These are phyloP conservation scores for Augochlorella aurata DNA, from an alignment of 2,888 invertebrate genomes.

Conservation along the genomic window DNA sequence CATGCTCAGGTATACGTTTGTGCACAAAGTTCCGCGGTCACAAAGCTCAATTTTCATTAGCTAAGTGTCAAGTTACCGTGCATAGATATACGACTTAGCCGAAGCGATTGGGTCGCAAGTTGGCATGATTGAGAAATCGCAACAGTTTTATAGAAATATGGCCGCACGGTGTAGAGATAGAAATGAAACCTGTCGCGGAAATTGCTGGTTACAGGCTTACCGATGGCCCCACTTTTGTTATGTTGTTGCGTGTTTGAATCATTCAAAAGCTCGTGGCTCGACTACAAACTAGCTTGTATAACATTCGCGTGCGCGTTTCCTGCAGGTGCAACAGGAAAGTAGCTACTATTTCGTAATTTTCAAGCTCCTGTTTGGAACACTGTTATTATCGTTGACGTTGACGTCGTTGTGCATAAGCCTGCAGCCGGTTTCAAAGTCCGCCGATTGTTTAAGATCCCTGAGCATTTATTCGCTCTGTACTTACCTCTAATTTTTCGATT, in stretches of 20 bases:
- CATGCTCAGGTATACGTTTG: background rate
- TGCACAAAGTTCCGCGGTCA: background rate
- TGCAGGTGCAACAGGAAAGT: background rate
- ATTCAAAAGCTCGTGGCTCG: background rate
- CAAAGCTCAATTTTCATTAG: background rate
- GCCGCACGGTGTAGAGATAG: background rate
- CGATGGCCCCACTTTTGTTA: background rate
- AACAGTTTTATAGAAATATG: background rate
- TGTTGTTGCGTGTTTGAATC: constrained; percentile 9
- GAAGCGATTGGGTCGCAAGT: background rate
- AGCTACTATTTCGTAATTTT: constrained; percentile 21
- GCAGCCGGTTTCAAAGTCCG: background rate
- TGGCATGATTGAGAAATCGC: background rate
- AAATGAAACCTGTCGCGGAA: constrained; percentile 17
- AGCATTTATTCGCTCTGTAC: background rate
- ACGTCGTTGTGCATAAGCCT: constrained; percentile 27
- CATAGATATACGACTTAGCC: background rate
- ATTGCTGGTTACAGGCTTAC: constrained; percentile 7
- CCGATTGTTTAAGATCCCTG: background rate
- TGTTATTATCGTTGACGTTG: background rate
- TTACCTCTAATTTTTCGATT: background rate
- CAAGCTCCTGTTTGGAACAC: background rate
- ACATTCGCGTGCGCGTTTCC: background rate
- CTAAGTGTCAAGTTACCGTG: background rate
- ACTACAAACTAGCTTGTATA: background rate